Conservation (phyloP, 2,113 vertebrate genomes). For the Calyptommatus sinebrachiatus region DNA sequence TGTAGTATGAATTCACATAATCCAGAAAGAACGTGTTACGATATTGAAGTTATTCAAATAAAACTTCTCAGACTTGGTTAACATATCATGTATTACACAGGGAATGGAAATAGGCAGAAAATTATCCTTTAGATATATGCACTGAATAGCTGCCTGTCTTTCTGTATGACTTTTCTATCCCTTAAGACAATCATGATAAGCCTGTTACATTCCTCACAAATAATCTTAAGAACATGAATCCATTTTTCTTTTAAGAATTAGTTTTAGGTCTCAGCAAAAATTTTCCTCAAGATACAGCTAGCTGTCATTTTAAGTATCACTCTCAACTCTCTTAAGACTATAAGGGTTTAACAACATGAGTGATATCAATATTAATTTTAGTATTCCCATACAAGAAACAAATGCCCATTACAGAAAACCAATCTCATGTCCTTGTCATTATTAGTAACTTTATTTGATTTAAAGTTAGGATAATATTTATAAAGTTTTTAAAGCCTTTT, state of each 20-base stretch:
- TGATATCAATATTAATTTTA: neutral
- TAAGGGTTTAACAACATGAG: neutral
- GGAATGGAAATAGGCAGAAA: neutral
- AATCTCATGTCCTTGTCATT: neutral
- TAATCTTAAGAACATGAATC: neutral
- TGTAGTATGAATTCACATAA: neutral
- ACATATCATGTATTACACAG: neutral
- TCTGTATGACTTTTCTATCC: neutral
- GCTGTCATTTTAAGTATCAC: neutral
- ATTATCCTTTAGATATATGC: neutral
- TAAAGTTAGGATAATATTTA: too few species aligned
- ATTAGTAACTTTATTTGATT: neutral
- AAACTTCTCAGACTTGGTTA: neutral
- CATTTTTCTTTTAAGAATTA: neutral
- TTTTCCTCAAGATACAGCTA: neutral
- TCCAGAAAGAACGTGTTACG: neutral
- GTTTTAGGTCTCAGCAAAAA: constrained; percentile 13
- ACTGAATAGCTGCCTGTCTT: neutral
- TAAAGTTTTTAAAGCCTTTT: too few species aligned
- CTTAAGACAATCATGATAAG: constrained; percentile 2
- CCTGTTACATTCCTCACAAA: neutral
- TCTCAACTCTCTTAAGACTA: neutral
- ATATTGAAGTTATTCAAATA: neutral
- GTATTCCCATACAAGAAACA: neutral
- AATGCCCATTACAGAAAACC: neutral